Conservation (phyloP, 2,888 invertebrate species). For the Hoplodrina ambigua region DNA sequence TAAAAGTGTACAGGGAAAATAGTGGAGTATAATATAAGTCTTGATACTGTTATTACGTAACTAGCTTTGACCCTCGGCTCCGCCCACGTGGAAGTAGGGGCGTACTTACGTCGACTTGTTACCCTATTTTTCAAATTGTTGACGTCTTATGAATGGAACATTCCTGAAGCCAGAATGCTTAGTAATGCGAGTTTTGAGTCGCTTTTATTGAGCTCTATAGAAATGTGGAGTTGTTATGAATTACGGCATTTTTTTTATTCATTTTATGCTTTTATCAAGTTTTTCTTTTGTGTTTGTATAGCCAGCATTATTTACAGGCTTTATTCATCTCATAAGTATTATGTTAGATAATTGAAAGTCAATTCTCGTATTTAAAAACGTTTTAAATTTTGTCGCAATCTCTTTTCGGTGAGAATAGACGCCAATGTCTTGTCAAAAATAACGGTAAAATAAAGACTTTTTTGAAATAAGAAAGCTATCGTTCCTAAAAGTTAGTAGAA, state of each 20-base stretch:
- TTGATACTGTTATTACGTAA: conserved; percentile 61
- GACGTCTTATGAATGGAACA: conserved; percentile 59
- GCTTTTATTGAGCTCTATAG: conserved; percentile 48
- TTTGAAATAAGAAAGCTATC: too few species aligned
- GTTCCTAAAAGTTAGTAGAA: too few species aligned
- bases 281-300: conserved; percentile 12
- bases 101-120: conserved; percentile 53
- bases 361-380: too few species aligned
- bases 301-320: neutral
- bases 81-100: conserved; percentile 60
- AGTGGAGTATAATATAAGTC: conserved; percentile 44
- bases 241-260: conserved; percentile 22
- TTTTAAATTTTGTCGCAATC: too few species aligned
- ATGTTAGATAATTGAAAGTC: too few species aligned
- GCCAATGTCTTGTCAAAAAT: too few species aligned
- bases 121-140: conserved; percentile 59
- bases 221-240: conserved; percentile 37
- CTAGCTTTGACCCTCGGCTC: conserved; percentile 48
- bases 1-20: conserved; percentile 43
- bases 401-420: too few species aligned
- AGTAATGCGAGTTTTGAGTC: conserved; percentile 45
- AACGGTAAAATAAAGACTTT: too few species aligned
- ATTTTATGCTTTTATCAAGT: conserved; percentile 24
- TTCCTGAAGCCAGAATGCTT: conserved; percentile 44
- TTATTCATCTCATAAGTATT: neutral